A percentile compares a stretch with the other conserved stretches of the same genome.
Conservation (phyloP, 1,140 invertebrate species). For the Saxidomus purpurata region DNA sequence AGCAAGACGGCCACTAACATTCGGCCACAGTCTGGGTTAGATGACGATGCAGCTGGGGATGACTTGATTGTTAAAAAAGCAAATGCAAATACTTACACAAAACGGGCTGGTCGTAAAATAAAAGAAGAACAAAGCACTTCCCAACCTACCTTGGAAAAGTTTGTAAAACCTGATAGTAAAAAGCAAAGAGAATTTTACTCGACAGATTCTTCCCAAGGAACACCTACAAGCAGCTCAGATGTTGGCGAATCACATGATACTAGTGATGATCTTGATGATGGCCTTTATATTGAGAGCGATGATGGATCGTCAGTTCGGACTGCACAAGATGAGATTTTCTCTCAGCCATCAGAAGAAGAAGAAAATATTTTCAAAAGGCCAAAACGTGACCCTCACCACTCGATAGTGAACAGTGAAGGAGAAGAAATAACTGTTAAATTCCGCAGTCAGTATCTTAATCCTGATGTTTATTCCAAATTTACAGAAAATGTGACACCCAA, state of each 20-base stretch:
- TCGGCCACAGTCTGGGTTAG: background rate
- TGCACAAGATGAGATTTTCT: constrained; percentile 19
- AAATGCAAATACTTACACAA: constrained; percentile 45
- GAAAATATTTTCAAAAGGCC: constrained; percentile 60
- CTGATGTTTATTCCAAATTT: constrained; percentile 65
- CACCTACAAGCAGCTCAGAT: constrained; percentile 6
- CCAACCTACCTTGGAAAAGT: background rate
- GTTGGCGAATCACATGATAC: constrained; percentile 23
- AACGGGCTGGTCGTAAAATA: constrained; percentile 44
- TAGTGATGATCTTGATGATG: constrained; percentile 55
- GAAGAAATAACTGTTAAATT: constrained; percentile 62
- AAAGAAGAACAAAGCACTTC: constrained; percentile 38
- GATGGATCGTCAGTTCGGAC: constrained; percentile 43
- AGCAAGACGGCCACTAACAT: background rate
- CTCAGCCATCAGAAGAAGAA: background rate
- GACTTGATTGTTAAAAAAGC: constrained; percentile 59
- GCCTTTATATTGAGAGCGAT: constrained; percentile 57
- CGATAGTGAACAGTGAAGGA: constrained; percentile 29
- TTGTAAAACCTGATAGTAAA: constrained; percentile 8
- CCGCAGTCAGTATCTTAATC: constrained; percentile 59
- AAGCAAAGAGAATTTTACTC: constrained; percentile 7
- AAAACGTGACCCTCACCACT: constrained; percentile 13
- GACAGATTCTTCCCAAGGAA: constrained; percentile 20
- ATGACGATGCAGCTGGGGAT: constrained; percentile 49
- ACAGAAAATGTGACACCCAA: constrained; percentile 53